Conservation (phyloP, 2,113 vertebrate species). For the Tetrax tetrax region DNA sequence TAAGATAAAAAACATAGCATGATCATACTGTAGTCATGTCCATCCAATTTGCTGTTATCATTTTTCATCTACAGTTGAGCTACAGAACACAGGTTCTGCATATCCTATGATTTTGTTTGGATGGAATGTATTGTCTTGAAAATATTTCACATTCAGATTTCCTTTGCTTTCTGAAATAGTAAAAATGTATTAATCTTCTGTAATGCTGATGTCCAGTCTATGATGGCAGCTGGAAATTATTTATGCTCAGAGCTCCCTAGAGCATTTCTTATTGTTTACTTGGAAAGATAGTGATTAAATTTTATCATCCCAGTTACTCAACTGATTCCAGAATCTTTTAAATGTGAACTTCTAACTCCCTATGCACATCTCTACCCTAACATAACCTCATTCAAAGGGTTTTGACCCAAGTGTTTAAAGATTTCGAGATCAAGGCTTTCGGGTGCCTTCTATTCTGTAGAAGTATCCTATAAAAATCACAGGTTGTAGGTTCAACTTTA, state of each 20-base stretch:
- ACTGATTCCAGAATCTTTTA: conserved; percentile 27
- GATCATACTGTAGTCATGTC: not conserved
- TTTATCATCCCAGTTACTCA: not conserved
- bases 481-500: not conserved
- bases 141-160: not conserved
- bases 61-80: not conserved
- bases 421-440: not conserved
- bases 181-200: not conserved
- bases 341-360: not conserved
- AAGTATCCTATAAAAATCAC: not conserved
- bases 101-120: not conserved
- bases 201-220: not conserved
- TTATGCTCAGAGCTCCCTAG: not conserved
- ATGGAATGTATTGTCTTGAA: not conserved
- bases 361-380: not conserved
- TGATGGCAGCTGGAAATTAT: conserved; percentile 5
- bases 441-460: not conserved
- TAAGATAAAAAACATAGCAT: not conserved
- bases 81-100: not conserved
- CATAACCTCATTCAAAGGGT: not conserved
- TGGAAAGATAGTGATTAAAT: conserved; percentile 16
- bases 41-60: not conserved
- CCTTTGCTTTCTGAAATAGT: not conserved
- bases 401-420: not conserved
- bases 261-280: conserved; percentile 17